A percentile compares a stretch with the other conserved stretches of the same genome.
Evolutionary conservation across 2,797 vertebrate species (phyloP).

Genomic region (Anabas testudineus): DNA sequence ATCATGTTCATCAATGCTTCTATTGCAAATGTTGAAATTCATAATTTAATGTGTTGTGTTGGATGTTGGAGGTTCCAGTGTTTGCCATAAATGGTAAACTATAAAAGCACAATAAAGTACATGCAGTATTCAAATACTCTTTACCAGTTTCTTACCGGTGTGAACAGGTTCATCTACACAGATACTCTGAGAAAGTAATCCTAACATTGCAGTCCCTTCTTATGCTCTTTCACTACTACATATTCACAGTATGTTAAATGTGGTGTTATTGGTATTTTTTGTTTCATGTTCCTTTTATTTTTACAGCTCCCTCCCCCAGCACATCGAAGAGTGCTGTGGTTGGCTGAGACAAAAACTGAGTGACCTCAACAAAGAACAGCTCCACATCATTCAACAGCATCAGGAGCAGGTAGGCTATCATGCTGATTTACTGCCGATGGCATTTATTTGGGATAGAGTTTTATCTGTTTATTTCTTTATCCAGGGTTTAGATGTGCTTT

Average conservation of each 20-base stretch:
- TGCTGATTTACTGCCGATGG: too few relatives aligned
- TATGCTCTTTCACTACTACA: too few relatives aligned
- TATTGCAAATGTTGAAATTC: too few relatives aligned
- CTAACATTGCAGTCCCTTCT: neutral
- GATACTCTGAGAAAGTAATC: neutral
- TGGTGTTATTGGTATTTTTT: neutral
- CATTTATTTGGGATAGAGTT: too few relatives aligned
- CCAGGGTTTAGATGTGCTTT: too few relatives aligned
- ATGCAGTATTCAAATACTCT: too few relatives aligned
- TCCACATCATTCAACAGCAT: constrained; percentile 84
- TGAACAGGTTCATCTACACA: neutral
- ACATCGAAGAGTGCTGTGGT: constrained; percentile 90
- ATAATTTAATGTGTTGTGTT: too few relatives aligned
- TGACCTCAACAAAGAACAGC: constrained; percentile 89
- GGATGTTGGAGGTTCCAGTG: too few relatives aligned
- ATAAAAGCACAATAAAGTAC: too few relatives aligned
- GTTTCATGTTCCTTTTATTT: neutral
- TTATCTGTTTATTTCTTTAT: too few relatives aligned
- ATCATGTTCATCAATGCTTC: too few relatives aligned
- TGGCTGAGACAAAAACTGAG: constrained; percentile 89
- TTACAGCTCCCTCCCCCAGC: constrained; percentile 85
- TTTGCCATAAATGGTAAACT: too few relatives aligned
- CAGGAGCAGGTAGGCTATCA: constrained; percentile 97
- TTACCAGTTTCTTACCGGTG: neutral
- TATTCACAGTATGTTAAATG: neutral